phyloP scores from a whole-genome alignment of 2,797 vertebrate genomes.

The Takifugu rubripes region DNA sequence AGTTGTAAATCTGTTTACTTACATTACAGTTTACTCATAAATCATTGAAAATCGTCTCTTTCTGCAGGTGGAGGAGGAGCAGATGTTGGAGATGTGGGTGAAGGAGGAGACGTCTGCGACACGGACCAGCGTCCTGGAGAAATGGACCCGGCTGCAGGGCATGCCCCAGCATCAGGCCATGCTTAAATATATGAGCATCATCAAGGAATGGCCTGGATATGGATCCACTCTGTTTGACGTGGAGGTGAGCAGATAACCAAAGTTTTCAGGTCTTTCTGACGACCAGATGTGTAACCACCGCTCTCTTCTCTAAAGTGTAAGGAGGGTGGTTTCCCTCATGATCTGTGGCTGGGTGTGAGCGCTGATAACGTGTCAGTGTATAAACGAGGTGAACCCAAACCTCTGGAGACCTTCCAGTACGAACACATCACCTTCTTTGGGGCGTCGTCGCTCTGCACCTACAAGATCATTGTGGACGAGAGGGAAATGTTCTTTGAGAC shows the following conservation, averaged over 20 bases:
- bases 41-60: neutral
- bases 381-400: slow-evolving; percentile 88
- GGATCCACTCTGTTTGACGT: slow-evolving; percentile 93
- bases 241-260: slow-evolving; percentile 74
- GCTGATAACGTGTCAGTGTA: slow-evolving; percentile 90
- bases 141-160: slow-evolving; percentile 88
- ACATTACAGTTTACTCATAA: neutral
- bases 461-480: slow-evolving; percentile 91
- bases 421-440: slow-evolving; percentile 94
- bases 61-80: slow-evolving; percentile 86
- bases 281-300: neutral
- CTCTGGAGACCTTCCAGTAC: slow-evolving; percentile 90
- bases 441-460: slow-evolving; percentile 88
- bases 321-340: slow-evolving; percentile 92
- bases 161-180: slow-evolving; percentile 91
- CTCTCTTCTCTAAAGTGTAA: slow-evolving; percentile 78
- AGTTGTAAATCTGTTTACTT: neutral
- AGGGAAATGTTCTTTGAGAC: slow-evolving; percentile 97
- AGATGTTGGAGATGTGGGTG: slow-evolving; percentile 96
- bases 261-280: neutral
- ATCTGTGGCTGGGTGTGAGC: slow-evolving; percentile 90
- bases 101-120: slow-evolving; percentile 92
- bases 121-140: slow-evolving; percentile 86
- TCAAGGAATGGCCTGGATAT: slow-evolving; percentile 93
- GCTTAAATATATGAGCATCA: slow-evolving; percentile 89